Conservation (phyloP, 2,888 invertebrate genomes). For the Lasioglossum pauxillum region DNA sequence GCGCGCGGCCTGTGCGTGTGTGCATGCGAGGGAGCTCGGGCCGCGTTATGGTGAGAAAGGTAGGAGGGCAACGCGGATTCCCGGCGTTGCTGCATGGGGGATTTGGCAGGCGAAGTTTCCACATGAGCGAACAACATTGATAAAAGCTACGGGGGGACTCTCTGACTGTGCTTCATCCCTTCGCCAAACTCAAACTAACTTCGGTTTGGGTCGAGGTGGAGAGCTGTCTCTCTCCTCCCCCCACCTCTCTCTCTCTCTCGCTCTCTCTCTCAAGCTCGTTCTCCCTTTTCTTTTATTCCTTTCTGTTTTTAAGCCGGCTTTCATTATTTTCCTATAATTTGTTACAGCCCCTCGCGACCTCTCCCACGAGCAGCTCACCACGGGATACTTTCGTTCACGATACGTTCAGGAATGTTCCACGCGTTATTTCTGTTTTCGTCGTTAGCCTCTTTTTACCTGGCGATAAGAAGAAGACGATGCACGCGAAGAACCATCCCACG, state of each 20-base stretch:
- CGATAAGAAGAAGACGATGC: constrained; percentile 86
- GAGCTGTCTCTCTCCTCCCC: constrained; percentile 34
- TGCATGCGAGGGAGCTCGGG: constrained; percentile 57
- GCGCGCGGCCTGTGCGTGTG: constrained; percentile 59
- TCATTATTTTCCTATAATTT: constrained; percentile 84
- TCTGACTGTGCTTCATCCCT: constrained; percentile 81
- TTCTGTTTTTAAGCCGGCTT: constrained; percentile 81
- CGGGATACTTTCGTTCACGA: constrained; percentile 48
- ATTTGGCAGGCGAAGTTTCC: constrained; percentile 82
- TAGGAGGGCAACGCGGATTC: constrained; percentile 80
- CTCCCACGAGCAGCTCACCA: constrained; percentile 26
- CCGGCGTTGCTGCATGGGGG: constrained; percentile 79
- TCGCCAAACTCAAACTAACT: constrained; percentile 81
- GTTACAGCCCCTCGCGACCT: constrained; percentile 74
- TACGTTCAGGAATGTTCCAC: constrained; percentile 54
- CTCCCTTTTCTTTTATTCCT: constrained; percentile 53
- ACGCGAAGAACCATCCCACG: constrained; percentile 87
- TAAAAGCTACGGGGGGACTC: constrained; percentile 78
- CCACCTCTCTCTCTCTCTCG: no score
- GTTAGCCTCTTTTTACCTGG: constrained; percentile 85
- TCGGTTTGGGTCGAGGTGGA: constrained; percentile 66
- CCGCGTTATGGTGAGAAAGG: constrained; percentile 83
- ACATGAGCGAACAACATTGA: constrained; percentile 83
- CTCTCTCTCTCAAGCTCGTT: constrained; percentile 25
- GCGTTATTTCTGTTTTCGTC: constrained; percentile 8